phyloP scores from a whole-genome alignment of 2,888 invertebrate species.

The Bedellia somnulentella region DNA sequence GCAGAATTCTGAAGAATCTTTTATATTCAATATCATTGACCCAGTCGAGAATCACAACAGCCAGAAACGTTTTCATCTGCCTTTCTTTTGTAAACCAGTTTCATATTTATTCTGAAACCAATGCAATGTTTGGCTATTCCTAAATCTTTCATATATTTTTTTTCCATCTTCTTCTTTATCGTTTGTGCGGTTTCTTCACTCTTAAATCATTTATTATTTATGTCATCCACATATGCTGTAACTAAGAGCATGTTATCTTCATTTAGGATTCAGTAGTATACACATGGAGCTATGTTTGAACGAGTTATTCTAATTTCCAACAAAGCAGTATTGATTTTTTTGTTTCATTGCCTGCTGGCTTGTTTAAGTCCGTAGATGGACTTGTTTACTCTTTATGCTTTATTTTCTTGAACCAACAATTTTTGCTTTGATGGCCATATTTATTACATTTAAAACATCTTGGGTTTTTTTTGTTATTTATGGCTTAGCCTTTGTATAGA shows the following conservation, averaged over 20 bases:
- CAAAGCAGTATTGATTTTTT: constrained; percentile 10
- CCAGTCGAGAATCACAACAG: too few relatives aligned
- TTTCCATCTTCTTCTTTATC: constrained; percentile 10
- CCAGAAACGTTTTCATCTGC: too few relatives aligned
- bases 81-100: too few relatives aligned
- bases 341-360: too few relatives aligned
- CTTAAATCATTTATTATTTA: constrained; percentile 10
- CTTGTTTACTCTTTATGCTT: too few relatives aligned
- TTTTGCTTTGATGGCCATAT: too few relatives aligned
- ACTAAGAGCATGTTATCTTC: constrained; percentile 12
- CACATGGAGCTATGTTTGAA: constrained; percentile 14
- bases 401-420: too few relatives aligned
- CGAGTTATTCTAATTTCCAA: constrained; percentile 12
- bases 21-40: too few relatives aligned
- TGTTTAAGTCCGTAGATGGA: too few relatives aligned
- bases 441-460: constrained; percentile 13
- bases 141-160: constrained; percentile 13
- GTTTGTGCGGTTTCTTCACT: constrained; percentile 1
- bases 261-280: constrained; percentile 11
- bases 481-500: background rate
- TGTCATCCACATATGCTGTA: constrained; percentile 14
- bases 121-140: constrained; percentile 10
- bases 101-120: constrained; percentile 9
- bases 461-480: constrained; percentile 6
- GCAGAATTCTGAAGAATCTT: too few relatives aligned